phyloP scores from a whole-genome alignment of 37 sponge, comb jelly and placozoan genomes.

The Crambe crambe region DNA sequence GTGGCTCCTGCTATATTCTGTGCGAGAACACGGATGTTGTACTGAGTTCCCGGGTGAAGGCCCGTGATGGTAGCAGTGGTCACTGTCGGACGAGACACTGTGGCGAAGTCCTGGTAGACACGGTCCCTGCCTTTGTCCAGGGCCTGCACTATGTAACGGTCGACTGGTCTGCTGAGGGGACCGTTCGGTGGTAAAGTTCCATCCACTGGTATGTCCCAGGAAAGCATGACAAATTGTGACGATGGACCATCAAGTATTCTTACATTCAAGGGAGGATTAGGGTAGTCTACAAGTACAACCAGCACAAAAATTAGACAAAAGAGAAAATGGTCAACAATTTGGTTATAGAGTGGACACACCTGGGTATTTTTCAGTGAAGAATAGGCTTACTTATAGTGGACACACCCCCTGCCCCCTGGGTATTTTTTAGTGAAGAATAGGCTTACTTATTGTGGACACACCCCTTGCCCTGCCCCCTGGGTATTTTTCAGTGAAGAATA shows the following conservation, averaged over 20 bases:
- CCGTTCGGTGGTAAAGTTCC: not conserved
- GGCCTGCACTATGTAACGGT: slow-evolving; percentile 15
- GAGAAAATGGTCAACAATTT: not conserved
- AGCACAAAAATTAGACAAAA: not conserved
- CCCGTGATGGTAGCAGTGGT: not conserved
- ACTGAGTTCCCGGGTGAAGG: slow-evolving; percentile 33
- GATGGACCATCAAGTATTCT: not conserved
- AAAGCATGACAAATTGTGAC: not conserved
- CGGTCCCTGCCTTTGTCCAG: not conserved
- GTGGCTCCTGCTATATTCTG: slow-evolving; percentile 23
- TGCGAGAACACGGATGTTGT: slow-evolving; percentile 15
- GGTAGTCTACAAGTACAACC: not conserved
- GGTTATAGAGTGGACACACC: too few species aligned
- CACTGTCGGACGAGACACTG: not conserved
- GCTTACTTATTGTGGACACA: too few species aligned
- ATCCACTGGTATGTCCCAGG: slow-evolving; percentile 15
- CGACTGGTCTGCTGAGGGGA: not conserved
- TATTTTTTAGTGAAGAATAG: too few species aligned
- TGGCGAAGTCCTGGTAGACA: not conserved
- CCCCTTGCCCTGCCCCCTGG: too few species aligned
- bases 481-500: too few species aligned
- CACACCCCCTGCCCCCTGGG: too few species aligned
- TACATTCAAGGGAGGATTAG: slow-evolving; percentile 9
- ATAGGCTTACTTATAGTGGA: too few species aligned
- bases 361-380: too few species aligned